Conservation (phyloP, 2,797 vertebrate species). For the Bovichtus variegatus region DNA sequence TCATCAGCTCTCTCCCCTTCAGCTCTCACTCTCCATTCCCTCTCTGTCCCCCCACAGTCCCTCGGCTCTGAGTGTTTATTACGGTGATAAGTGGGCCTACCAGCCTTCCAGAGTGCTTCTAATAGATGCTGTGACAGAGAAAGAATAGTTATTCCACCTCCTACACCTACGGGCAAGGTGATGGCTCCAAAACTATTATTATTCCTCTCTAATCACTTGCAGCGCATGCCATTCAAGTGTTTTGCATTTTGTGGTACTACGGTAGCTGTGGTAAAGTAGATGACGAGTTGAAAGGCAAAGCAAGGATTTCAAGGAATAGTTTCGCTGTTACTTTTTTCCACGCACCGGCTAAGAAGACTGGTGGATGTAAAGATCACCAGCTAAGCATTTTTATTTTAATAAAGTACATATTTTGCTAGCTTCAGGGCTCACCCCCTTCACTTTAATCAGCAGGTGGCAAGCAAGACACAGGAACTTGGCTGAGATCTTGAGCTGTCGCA, state of each 20-base stretch:
- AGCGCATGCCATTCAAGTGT: constrained; percentile 29
- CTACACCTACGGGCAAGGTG: constrained; percentile 69
- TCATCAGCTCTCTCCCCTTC: constrained; percentile 49
- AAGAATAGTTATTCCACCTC: constrained; percentile 67
- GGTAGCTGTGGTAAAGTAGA: neutral
- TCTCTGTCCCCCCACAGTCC: constrained; percentile 41
- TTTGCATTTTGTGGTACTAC: neutral
- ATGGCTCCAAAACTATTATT: constrained; percentile 57
- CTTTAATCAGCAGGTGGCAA: neutral
- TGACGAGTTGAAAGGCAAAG: neutral
- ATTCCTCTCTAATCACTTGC: constrained; percentile 58
- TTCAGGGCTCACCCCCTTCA: neutral
- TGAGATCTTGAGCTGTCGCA: neutral
- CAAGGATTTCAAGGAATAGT: neutral
- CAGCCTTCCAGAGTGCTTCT: constrained; percentile 69
- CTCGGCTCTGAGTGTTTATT: constrained; percentile 71
- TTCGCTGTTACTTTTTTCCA: neutral
- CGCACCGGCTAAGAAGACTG: too few relatives aligned
- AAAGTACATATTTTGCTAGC: too few relatives aligned
- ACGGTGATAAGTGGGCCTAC: constrained; percentile 67
- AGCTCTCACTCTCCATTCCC: constrained; percentile 27
- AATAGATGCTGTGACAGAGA: constrained; percentile 60
- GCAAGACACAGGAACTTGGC: neutral
- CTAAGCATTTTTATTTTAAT: too few relatives aligned
- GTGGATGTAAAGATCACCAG: too few relatives aligned